A percentile compares a stretch with the other conserved stretches of the same genome.
phyloP scores from a whole-genome alignment of 23 tunicate genomes.

The Ascidia mentula region DNA sequence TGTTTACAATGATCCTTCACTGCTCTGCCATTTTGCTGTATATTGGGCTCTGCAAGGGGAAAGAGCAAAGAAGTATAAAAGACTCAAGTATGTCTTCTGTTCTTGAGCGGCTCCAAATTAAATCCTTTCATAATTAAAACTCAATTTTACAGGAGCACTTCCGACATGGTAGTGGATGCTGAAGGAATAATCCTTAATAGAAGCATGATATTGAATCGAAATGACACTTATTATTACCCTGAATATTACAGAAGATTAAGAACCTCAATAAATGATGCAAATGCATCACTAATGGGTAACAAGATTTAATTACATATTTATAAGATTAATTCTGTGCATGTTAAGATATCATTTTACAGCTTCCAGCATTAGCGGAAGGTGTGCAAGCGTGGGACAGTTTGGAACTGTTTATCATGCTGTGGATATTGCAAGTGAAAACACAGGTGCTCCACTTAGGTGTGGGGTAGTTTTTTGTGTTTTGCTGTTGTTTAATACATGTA shows the following conservation, averaged over 20 bases:
- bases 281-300: neutral
- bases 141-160: neutral
- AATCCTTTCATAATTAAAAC: neutral
- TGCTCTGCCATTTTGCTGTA: neutral
- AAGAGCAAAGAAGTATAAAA: neutral
- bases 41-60: neutral
- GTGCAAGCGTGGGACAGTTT: conserved; percentile 47
- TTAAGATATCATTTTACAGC: neutral
- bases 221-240: conserved; percentile 3
- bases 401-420: conserved; percentile 53
- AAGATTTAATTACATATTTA: neutral
- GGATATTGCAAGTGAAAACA: conserved; percentile 12
- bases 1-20: neutral
- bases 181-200: conserved; percentile 30
- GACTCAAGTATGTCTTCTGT: neutral
- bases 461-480: neutral
- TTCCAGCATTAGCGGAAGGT: conserved; percentile 21
- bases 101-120: neutral
- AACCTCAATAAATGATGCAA: neutral
- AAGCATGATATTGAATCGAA: neutral
- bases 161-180: conserved; percentile 24
- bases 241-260: conserved; percentile 1
- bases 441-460: neutral
- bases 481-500: neutral
- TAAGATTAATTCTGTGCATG: too few species aligned